Percentiles rank a stretch among this genome's conserved stretches.
Conservation (phyloP, 1,140 invertebrate species). For the Cotesia vestalis region DNA sequence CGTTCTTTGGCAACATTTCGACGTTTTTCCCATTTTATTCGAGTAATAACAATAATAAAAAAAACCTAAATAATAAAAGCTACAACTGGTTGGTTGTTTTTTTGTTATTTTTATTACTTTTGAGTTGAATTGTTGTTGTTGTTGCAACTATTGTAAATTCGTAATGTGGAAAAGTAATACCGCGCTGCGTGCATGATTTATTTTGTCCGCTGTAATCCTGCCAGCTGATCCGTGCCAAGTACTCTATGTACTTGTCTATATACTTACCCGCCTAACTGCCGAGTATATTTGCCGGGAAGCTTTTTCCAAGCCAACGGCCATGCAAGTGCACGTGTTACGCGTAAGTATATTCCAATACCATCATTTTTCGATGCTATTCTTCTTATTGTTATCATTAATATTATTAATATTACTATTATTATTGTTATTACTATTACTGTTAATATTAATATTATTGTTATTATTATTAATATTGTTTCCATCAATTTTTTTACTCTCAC, state of each 20-base stretch:
- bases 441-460: conserved; percentile 14
- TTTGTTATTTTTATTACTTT: not conserved
- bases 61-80: no score
- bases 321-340: conserved; percentile 21
- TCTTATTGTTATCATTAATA: conserved; percentile 20
- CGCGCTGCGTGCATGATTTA: not conserved
- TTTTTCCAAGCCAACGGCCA: conserved; percentile 24
- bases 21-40: not conserved
- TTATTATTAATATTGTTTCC: not conserved
- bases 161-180: not conserved
- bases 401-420: conserved; percentile 5
- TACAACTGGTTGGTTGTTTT: no score
- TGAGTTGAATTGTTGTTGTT: no score
- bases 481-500: conserved; percentile 11
- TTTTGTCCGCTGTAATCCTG: conserved; percentile 23
- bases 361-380: conserved; percentile 16
- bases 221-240: conserved; percentile 27
- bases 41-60: not conserved
- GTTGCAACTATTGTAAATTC: not conserved
- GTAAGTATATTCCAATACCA: conserved; percentile 29
- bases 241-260: not conserved
- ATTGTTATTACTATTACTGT: conserved; percentile 2
- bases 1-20: not conserved
- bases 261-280: conserved; percentile 7
- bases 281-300: conserved; percentile 25